These are phyloP conservation scores for Zoroaster sp. DNA, from an alignment of 53 echinoderm and acorn worm genomes.

Conservation along the genomic window DNA sequence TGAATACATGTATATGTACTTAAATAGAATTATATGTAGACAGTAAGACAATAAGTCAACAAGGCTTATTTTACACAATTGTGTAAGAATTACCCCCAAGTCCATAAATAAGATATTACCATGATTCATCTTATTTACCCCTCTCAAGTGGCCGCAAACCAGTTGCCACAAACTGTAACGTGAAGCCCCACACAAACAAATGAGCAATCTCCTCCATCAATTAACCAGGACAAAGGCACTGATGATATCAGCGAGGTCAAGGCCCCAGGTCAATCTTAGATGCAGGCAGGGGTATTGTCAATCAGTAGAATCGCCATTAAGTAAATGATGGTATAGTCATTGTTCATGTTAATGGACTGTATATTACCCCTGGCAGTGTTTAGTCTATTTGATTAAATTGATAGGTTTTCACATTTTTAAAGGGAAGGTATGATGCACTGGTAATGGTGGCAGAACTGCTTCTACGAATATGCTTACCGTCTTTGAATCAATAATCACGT, in stretches of 20 bases:
- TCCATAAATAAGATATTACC: neutral
- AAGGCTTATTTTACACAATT: neutral
- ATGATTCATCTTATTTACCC: slow-evolving; percentile 39
- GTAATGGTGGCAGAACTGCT: no score
- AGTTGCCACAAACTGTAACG: slow-evolving; percentile 1
- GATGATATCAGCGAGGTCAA: slow-evolving; percentile 29
- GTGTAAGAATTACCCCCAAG: neutral
- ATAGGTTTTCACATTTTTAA: no score
- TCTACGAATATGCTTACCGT: no score
- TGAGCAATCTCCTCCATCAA: neutral
- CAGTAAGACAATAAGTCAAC: no score
- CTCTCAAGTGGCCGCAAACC: slow-evolving; percentile 23
- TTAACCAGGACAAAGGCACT: slow-evolving; percentile 23
- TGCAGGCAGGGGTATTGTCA: neutral
- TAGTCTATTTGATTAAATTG: no score
- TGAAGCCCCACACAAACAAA: slow-evolving; percentile 32
- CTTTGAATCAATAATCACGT: no score
- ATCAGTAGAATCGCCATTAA: neutral
- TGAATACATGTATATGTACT: no score
- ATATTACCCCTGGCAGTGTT: no score
- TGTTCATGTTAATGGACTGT: no score
- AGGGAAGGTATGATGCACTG: no score
- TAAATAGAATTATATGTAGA: no score
- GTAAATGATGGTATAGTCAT: no score
- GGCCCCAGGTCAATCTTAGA: neutral